A percentile compares a stretch with the other conserved stretches of the same genome.
Conservation (phyloP, 1,140 invertebrate genomes). For the Hormaphis cornu region DNA sequence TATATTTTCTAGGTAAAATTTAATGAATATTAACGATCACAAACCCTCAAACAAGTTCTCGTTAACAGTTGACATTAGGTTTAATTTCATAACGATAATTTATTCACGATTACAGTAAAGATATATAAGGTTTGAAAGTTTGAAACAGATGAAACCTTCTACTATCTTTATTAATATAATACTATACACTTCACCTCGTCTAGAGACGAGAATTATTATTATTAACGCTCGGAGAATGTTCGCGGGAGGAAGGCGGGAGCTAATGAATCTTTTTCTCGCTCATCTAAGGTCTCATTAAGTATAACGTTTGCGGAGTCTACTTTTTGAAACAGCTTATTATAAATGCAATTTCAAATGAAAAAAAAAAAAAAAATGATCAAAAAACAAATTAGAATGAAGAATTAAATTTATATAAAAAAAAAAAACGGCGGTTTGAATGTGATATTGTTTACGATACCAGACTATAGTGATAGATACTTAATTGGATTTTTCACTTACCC, state of each 20-base stretch:
- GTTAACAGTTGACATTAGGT: too few species aligned
- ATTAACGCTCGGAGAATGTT: too few species aligned
- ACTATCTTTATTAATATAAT: not conserved
- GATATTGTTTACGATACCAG: not conserved
- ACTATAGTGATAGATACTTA: not conserved
- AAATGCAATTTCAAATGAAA: constrained; percentile 29
- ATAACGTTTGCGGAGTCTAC: constrained; percentile 7
- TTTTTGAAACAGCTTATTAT: constrained; percentile 24
- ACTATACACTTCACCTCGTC: not conserved
- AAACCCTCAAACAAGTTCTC: too few species aligned
- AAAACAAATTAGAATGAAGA: constrained; percentile 1
- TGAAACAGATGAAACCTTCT: not conserved
- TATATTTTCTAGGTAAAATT: too few species aligned
- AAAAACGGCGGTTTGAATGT: not conserved
- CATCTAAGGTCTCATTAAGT: constrained; percentile 16
- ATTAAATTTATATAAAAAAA: constrained; percentile 1
- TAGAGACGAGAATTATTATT: too few species aligned
- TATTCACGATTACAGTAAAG: not conserved
- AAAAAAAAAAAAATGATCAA: constrained; percentile 1
- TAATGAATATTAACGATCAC: too few species aligned
- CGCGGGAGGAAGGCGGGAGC: not conserved
- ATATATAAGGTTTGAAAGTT: not conserved
- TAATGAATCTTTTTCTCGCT: constrained; percentile 2
- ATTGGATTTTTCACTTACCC: constrained; percentile 47
- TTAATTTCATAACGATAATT: too few species aligned